A percentile compares a stretch with the other conserved stretches of the same genome.
phyloP scores from a whole-genome alignment of 2,113 vertebrate genomes.

The Phylloscopus whistleri region DNA sequence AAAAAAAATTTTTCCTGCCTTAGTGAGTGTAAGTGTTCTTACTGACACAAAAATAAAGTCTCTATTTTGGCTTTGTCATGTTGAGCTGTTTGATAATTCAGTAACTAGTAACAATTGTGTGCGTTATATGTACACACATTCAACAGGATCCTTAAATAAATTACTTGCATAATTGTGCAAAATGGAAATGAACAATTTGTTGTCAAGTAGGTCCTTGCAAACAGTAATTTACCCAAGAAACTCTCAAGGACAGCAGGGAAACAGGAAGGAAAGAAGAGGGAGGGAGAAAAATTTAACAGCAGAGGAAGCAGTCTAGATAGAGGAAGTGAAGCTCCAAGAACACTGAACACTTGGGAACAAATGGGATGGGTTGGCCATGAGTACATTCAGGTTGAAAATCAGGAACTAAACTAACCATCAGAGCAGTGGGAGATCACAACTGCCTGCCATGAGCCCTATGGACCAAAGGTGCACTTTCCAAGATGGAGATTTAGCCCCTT shows the following conservation, averaged over 20 bases:
- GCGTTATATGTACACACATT: background rate
- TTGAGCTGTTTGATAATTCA: conserved; percentile 16
- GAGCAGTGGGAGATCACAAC: background rate
- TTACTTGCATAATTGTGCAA: conserved; percentile 14
- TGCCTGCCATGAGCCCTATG: background rate
- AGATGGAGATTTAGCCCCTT: background rate
- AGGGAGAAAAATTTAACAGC: background rate
- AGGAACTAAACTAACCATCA: background rate
- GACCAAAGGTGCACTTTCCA: background rate
- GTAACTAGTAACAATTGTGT: background rate
- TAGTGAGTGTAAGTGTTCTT: background rate
- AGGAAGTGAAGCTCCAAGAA: background rate
- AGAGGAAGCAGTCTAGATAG: background rate
- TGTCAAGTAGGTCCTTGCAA: conserved; percentile 9
- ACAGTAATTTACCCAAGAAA: conserved; percentile 37
- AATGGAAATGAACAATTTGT: background rate
- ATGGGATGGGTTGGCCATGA: fast-evolving
- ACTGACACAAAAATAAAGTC: background rate
- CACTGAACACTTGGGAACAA: fast-evolving
- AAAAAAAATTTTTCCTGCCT: background rate
- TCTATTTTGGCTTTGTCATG: background rate
- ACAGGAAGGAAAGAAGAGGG: background rate
- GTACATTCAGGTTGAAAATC: background rate
- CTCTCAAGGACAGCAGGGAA: background rate
- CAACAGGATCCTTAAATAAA: conserved; percentile 21